These are phyloP conservation scores for Catocala nupta DNA, from an alignment of 2,888 invertebrate species.

Conservation along the genomic window DNA sequence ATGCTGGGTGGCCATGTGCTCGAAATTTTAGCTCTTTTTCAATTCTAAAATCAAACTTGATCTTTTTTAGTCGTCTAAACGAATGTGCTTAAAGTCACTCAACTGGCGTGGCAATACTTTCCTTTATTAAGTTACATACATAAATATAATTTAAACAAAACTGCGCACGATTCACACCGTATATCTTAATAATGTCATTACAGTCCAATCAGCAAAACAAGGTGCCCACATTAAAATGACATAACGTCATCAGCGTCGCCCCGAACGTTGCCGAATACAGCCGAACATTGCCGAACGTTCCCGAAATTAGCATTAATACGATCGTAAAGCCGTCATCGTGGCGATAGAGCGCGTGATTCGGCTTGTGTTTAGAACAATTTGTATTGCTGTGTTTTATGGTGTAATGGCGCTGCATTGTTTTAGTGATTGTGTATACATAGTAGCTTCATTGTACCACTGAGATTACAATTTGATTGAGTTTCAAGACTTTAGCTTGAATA, in stretches of 20 bases:
- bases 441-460: slow-evolving; percentile 1
- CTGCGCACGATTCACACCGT: slow-evolving; percentile 13
- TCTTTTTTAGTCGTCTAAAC: no score
- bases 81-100: no score
- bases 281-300: slow-evolving; percentile 46
- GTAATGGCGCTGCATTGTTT: slow-evolving; percentile 19
- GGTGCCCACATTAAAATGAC: slow-evolving; percentile 61
- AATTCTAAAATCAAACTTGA: no score
- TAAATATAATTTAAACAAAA: background rate
- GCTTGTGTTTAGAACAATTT: slow-evolving; percentile 56
- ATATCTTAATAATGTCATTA: slow-evolving; percentile 38
- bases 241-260: slow-evolving; percentile 44
- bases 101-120: no score
- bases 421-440: background rate
- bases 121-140: background rate
- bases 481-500: no score
- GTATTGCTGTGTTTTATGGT: slow-evolving; percentile 50
- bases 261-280: slow-evolving; percentile 30
- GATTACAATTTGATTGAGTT: no score
- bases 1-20: no score
- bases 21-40: no score
- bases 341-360: slow-evolving; percentile 60
- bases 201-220: slow-evolving; percentile 53
- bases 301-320: slow-evolving; percentile 63
- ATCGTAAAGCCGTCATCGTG: slow-evolving; percentile 63